These are phyloP conservation scores for Cygnus olor DNA, from an alignment of 2,797 vertebrate species.

Conservation along the genomic window DNA sequence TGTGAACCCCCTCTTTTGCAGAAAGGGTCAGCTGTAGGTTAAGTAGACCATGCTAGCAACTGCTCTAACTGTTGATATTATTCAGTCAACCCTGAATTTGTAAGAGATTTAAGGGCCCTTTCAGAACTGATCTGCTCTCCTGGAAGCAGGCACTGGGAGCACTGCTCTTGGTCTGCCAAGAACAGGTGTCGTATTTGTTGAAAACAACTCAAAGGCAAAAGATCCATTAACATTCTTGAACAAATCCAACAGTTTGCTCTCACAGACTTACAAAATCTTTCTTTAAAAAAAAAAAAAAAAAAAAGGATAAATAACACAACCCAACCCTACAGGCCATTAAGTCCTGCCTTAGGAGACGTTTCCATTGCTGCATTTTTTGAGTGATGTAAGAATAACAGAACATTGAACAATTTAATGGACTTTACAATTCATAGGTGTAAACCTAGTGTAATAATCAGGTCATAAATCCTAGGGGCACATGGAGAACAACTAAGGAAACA, in stretches of 20 bases:
- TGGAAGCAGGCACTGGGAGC: not conserved
- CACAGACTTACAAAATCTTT: not conserved
- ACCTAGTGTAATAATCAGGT: not conserved
- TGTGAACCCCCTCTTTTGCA: not conserved
- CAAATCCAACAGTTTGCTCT: not conserved
- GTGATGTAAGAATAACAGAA: not conserved
- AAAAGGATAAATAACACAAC: not conserved
- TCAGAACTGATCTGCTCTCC: not conserved
- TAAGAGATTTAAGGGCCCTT: not conserved
- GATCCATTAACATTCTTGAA: not conserved
- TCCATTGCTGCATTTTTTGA: not conserved
- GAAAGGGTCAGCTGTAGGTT: not conserved
- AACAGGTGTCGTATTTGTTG: not conserved
- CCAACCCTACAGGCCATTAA: not conserved
- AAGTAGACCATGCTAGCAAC: not conserved
- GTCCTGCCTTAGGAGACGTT: not conserved
- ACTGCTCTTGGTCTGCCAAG: not conserved
- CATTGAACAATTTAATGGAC: not conserved
- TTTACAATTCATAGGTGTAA: not conserved
- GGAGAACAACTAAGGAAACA: not conserved
- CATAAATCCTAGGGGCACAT: not conserved
- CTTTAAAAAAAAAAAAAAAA: not conserved
- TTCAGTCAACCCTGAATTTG: not conserved
- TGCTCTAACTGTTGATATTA: not conserved
- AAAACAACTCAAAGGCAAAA: slow-evolving; percentile 30